Percentiles rank a stretch among this genome's conserved stretches.
Evolutionary conservation across 2,113 vertebrate species (phyloP).

Genomic region (Phrynocephalus versicolor): DNA sequence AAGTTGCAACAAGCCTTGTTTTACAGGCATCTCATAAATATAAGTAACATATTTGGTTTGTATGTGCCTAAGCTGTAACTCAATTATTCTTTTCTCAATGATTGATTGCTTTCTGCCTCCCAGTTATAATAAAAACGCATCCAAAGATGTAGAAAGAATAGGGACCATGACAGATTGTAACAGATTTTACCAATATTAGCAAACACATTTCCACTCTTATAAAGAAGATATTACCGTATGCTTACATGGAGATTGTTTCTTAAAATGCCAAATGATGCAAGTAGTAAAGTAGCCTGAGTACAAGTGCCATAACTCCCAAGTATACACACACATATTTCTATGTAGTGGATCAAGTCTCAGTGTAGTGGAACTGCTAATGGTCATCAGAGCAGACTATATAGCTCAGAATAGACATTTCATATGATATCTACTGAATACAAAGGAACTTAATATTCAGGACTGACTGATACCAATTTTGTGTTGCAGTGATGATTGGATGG

Average conservation of each 20-base stretch:
- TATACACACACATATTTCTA: not conserved
- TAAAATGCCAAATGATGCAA: constrained; percentile 10
- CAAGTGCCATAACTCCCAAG: not conserved
- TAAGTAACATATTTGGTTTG: not conserved
- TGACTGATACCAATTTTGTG: not conserved
- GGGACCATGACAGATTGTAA: not conserved
- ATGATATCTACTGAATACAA: constrained; percentile 6
- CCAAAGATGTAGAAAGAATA: constrained; percentile 3
- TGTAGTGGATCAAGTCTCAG: constrained; percentile 19
- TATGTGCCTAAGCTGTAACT: not conserved
- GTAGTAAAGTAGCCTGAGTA: constrained; percentile 12
- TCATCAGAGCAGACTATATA: not conserved
- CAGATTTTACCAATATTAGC: constrained; percentile 8
- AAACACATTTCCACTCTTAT: not conserved
- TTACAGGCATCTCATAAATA: not conserved
- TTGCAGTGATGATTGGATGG: constrained; percentile 24
- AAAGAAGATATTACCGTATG: not conserved
- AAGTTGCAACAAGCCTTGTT: not conserved
- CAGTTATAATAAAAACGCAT: not conserved
- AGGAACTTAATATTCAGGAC: not conserved
- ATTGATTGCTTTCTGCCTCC: not conserved
- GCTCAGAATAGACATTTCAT: not conserved
- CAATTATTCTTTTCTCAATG: not conserved
- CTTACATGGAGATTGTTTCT: constrained; percentile 2
- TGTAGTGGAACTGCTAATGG: constrained; percentile 27